Evolutionary conservation across 1,140 invertebrate species (phyloP).

Genomic region (Drosophila athabasca): DNA sequence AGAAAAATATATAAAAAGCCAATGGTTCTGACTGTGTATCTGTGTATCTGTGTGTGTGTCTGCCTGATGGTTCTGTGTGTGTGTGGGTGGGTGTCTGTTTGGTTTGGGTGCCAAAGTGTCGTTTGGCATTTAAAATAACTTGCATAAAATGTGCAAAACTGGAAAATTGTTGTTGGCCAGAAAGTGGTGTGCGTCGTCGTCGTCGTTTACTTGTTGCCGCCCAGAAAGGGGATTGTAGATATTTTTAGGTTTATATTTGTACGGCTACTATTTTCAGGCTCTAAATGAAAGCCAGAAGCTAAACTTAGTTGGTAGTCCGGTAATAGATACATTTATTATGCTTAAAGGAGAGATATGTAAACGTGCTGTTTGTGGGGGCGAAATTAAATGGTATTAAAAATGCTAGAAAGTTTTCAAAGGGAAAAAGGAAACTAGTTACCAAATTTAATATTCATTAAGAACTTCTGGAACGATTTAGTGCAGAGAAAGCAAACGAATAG

Average conservation of each 20-base stretch:
- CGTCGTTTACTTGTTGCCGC: conserved; percentile 66
- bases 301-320: neutral
- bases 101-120: conserved; percentile 44
- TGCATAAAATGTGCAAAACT: conserved; percentile 73
- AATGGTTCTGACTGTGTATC: conserved; percentile 21
- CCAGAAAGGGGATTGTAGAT: too few relatives aligned
- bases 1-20: conserved; percentile 58
- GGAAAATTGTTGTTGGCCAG: conserved; percentile 24
- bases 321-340: too few relatives aligned
- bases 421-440: too few relatives aligned
- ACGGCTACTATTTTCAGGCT: too few relatives aligned
- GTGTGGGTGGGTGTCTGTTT: neutral
- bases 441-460: too few relatives aligned
- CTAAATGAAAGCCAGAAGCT: neutral
- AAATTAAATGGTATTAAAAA: too few relatives aligned
- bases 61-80: neutral
- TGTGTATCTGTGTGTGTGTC: neutral
- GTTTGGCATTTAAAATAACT: conserved; percentile 71
- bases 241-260: neutral
- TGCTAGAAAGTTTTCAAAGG: too few relatives aligned
- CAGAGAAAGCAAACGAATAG: too few relatives aligned
- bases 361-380: too few relatives aligned
- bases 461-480: too few relatives aligned
- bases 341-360: too few relatives aligned
- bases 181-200: conserved; percentile 40